Evolutionary conservation across 2,888 invertebrate genomes (phyloP), one percentile per base, ranked within the genome.

Genomic region (Cenopis cana): DNA sequence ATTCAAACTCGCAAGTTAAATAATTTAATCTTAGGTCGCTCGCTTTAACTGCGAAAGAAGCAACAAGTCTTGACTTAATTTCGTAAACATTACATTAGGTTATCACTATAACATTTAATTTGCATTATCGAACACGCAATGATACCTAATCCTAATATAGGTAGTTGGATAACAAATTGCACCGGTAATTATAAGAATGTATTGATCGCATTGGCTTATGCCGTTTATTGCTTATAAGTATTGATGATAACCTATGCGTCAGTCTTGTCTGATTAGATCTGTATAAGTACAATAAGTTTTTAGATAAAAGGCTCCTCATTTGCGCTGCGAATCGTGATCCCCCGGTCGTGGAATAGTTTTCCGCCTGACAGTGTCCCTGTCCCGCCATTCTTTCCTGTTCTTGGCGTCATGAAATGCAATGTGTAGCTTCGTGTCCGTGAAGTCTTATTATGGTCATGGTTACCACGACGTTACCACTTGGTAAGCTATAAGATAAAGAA

Each of bases 1-100:
- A 82, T 83, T 81, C 76, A 79, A 78, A 79, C 79, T 81, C 76
- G 75, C 78, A 79, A 84, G 80, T 82, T 84, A 82, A 77, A 76
- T 78, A 80, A 84, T 80, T 83, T 85, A 83, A 86, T 84, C 84
- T 81, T 78, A 79, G 82, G 80, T 81, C 81, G 75, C 78, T 79
- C 78, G 55, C 56, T 73, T 68, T 68, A 68, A 67, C 52, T 66
- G 29, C 29, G 38, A 50, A 57, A 3, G 4, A 3, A 36, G 50
- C 54, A 69, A 68, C 73, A 46, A 61, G 70, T 60, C 24, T 17
- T 18, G 20, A 50, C 24, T 50, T 24, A 20, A 68, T 60, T 60
- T 71, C 50, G 55, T 54, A 59, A 29, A 38, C 55, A 50, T 52
- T 38, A 57, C 50, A 41, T 54, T 38, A 49, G 36, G 20, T 65